These are phyloP conservation scores for Sinosuthora webbiana DNA, from an alignment of 2,113 vertebrate species.

Conservation along the genomic window DNA sequence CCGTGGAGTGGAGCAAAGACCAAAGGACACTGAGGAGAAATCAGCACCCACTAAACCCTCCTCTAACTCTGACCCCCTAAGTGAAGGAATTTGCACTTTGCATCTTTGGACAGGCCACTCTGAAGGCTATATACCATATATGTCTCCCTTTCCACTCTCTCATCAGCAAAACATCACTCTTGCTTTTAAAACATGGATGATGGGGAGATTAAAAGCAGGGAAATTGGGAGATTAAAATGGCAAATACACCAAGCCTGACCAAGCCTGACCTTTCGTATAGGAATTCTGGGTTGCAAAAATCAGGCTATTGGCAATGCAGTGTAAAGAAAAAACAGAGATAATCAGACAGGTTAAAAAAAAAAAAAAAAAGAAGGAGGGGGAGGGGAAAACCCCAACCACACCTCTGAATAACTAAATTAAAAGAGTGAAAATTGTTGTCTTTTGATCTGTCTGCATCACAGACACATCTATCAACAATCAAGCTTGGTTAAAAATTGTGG, in stretches of 20 bases:
- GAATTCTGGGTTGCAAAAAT: background rate
- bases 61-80: background rate
- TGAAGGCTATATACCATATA: background rate
- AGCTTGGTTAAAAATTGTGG: background rate
- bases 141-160: background rate
- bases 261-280: background rate
- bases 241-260: background rate
- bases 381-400: background rate
- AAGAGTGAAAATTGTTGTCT: background rate
- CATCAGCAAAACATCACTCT: background rate
- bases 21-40: accelerated
- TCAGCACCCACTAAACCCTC: background rate
- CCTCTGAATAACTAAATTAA: background rate
- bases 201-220: background rate
- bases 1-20: background rate
- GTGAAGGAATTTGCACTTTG: background rate
- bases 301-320: background rate
- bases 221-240: background rate
- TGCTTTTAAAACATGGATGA: background rate
- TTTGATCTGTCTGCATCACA: background rate
- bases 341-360: background rate
- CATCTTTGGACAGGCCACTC: background rate
- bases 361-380: accelerated
- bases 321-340: background rate
- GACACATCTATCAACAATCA: background rate